Evolutionary conservation across 2,888 invertebrate genomes (phyloP), one percentile per base, ranked within the genome.

Genomic region (Laspeyria flexula): DNA sequence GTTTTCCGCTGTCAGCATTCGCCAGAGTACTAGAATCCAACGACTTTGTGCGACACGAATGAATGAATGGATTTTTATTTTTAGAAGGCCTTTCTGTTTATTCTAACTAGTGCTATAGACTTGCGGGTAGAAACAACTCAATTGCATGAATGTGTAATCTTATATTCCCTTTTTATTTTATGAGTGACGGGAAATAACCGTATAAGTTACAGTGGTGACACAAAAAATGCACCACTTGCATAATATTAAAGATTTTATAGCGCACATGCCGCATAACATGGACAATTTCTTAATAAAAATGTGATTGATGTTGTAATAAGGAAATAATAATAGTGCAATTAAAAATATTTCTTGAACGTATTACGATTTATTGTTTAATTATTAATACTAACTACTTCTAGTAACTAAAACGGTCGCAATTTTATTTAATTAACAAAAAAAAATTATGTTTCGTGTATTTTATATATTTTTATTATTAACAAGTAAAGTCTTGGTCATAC

Each of bases 1-100:
- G 73, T 79, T 74, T 61, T 41, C 65, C 69, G 70, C 71, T 76
- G 81, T 78, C 82, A 81, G 81, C 80, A 68, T 77, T 79, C 68
- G 61, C 75, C 70, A 52, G 69, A 79, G 76, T 71, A 72, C 69
- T 56, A 46, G 33, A 50, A 55, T 54, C 65, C 66, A 59, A 62
- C 59, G 73, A 71, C 71, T 73, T 71, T 67, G 63, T 67, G 65
- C 46, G 59, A 68, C 65, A 63, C 56, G 68, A 60, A 66, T 71
- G 73, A 74, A 75, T 79, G 76, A 73, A 72, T 71, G 61, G 60
- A 57, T 73, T 74, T 70, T 74, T 69, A 75, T 77, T 74, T 77
- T 72, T 74, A 66, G 57, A 63, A 49, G 43, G 60, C 53, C 58
- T 69, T 59, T 66, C 54, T 68, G 48, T 71, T 71, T 71, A 56